Evolutionary conservation across 1,140 invertebrate genomes (phyloP), one percentile per base, ranked within the genome.

Genomic region (Diplogasteroides magnus): DNA sequence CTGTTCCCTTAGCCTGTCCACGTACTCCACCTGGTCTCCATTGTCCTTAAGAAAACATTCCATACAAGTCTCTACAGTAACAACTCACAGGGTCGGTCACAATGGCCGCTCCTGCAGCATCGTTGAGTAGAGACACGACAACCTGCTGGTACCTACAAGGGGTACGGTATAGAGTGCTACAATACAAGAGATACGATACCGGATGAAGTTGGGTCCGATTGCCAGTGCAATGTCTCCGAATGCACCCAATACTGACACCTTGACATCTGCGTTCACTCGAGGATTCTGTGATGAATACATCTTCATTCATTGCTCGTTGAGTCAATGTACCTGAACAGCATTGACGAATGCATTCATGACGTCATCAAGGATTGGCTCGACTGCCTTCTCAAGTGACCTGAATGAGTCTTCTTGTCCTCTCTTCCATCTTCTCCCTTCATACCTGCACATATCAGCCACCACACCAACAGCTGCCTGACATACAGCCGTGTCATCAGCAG

Each of bases 211-310:
- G 0, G 67, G 14, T 29, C 82, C 82, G 26, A 82, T 61, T 2
- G 82, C 81, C 31, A 82, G 61, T 1, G 79, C 79, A n/a, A 82
- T 68, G 60, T 82, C 80, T 26, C 82, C 80, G 59, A 82, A 81
- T 28, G 62, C 63, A 19, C 71, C 69, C 15, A 82, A 62, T 11
- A 82, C 74, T 13, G 78, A 73, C 19, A 79, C 73, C 60, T 83
- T 83, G 13, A 82, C 76, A 31, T 64, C 63, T 14, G 71, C 26
- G 14, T 80, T 48, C 19, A 48, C 37, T 48, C 37, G 74, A 1
- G 11, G 26, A 57, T 58, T 61, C 14, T 63, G 26, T 59, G 25
- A 67, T 28, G 26, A 56, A 31, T 23, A 58, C 1, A 31, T 37
- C 1, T 15, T 25, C 15, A 60, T n/a, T 69, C 2, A 72, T 72